Conservation (phyloP, 1,140 invertebrate genomes). For the Drosophila athabasca region DNA sequence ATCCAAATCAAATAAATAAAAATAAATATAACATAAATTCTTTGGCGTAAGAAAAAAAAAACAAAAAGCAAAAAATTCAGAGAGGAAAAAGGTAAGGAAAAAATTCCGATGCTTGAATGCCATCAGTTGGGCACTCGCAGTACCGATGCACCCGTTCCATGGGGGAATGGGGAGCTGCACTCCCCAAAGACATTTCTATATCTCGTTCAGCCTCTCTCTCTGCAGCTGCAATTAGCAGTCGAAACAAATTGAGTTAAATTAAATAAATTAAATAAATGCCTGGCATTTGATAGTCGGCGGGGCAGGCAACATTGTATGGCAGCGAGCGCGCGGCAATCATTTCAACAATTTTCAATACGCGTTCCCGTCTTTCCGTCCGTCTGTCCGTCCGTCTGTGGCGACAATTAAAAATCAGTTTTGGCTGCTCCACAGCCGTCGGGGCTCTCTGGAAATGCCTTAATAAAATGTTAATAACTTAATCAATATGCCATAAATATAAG, state of each 20-base stretch:
- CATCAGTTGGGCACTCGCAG: too few relatives aligned
- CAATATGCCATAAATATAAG: constrained; percentile 80
- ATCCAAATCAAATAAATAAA: too few relatives aligned
- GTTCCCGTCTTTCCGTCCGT: constrained; percentile 16
- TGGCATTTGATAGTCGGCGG: constrained; percentile 39
- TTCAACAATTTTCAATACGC: constrained; percentile 52
- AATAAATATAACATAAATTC: too few relatives aligned
- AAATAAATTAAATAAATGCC: constrained; percentile 66
- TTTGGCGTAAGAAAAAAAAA: not conserved
- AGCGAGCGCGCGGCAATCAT: constrained; percentile 35
- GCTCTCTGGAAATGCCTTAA: constrained; percentile 74
- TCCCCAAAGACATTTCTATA: too few relatives aligned
- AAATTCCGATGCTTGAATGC: too few relatives aligned
- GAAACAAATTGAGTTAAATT: constrained; percentile 66
- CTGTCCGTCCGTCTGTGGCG: constrained; percentile 12
- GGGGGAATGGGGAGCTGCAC: too few relatives aligned
- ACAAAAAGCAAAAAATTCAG: too few relatives aligned
- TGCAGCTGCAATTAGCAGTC: constrained; percentile 50
- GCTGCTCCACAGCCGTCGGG: constrained; percentile 62
- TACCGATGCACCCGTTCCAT: too few relatives aligned
- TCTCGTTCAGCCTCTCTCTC: too few relatives aligned
- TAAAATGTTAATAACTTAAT: constrained; percentile 82
- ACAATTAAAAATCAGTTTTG: constrained; percentile 70
- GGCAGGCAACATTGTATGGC: constrained; percentile 31
- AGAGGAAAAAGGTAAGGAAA: too few relatives aligned